Evolutionary conservation across 1,140 invertebrate species (phyloP).

Genomic region (Sarcophaga bullata): DNA sequence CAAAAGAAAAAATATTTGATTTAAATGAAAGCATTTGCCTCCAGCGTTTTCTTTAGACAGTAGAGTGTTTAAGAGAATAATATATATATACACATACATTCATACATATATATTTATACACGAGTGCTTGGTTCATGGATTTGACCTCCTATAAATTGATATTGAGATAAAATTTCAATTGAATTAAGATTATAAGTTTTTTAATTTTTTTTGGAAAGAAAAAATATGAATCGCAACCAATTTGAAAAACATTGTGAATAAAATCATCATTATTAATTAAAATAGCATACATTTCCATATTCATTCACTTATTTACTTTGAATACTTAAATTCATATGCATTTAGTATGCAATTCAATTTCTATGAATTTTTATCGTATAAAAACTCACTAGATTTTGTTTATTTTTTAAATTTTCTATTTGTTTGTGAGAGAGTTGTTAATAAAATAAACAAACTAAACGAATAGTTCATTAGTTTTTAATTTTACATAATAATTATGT

Average conservation of each 20-base stretch:
- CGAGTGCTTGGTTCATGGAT: not conserved
- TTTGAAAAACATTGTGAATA: too few species aligned
- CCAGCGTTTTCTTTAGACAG: too few species aligned
- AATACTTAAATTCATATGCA: not conserved
- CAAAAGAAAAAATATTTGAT: too few species aligned
- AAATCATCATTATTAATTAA: too few species aligned
- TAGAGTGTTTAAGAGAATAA: too few species aligned
- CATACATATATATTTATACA: not conserved
- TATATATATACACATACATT: too few species aligned
- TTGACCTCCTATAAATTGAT: slow-evolving; percentile 2
- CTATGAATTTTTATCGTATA: not conserved
- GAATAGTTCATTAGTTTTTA: not conserved
- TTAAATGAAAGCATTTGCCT: too few species aligned
- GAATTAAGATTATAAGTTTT: slow-evolving; percentile 4
- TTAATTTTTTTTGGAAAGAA: not conserved
- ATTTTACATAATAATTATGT: slow-evolving; percentile 3
- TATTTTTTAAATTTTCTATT: not conserved
- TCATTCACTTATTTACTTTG: not conserved
- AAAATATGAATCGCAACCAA: not conserved
- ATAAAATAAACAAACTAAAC: not conserved
- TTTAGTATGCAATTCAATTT: not conserved
- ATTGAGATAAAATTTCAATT: slow-evolving; percentile 13
- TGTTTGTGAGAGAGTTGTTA: not conserved
- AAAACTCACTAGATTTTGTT: not conserved
- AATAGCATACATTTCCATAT: not conserved